phyloP scores from a whole-genome alignment of 2,113 vertebrate species.

The Cynopterus brachyotis region DNA sequence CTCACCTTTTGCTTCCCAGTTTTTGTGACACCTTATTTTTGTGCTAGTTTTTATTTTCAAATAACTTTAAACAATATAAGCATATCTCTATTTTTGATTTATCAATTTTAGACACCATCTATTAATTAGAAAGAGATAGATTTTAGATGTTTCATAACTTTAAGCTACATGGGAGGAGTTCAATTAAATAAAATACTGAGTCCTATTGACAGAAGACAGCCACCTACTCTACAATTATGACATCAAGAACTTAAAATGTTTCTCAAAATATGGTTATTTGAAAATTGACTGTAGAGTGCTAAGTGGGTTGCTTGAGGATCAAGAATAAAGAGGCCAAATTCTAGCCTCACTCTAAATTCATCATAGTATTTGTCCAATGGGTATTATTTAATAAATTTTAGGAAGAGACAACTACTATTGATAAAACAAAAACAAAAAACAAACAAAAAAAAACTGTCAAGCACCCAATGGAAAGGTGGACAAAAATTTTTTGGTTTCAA shows the following conservation, averaged over 20 bases:
- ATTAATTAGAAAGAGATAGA: neutral
- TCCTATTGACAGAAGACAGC: neutral
- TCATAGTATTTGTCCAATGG: neutral
- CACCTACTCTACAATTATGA: neutral
- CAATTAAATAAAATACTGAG: neutral
- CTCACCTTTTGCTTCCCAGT: neutral
- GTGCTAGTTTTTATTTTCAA: neutral
- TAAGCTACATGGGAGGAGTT: neutral
- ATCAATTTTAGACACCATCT: neutral
- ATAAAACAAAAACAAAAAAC: neutral
- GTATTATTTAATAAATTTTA: neutral
- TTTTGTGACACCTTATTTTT: slow-evolving; percentile 20
- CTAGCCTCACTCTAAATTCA: neutral
- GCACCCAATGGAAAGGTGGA: neutral
- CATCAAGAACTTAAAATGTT: slow-evolving; percentile 39
- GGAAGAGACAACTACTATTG: neutral
- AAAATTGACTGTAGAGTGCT: neutral
- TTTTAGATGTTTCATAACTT: neutral
- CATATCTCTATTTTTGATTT: neutral
- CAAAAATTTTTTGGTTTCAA: neutral
- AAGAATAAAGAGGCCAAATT: neutral
- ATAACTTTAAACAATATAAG: neutral
- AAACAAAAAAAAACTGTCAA: neutral
- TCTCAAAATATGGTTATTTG: slow-evolving; percentile 39
- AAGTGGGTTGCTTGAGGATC: neutral